Evolutionary conservation across 2,797 vertebrate genomes (phyloP).

Genomic region (Okamejei kenojei): DNA sequence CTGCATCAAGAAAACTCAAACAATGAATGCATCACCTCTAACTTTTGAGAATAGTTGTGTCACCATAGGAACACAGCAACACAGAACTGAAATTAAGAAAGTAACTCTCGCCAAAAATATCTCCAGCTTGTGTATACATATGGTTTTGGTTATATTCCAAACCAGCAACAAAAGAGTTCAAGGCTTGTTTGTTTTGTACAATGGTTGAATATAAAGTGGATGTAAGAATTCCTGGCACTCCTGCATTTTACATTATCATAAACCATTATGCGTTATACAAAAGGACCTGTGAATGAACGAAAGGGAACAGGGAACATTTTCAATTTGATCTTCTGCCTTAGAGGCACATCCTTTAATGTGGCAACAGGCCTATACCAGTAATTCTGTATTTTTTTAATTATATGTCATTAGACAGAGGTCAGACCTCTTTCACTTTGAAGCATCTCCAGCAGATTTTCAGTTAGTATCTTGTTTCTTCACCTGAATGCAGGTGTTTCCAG

Average conservation of each 20-base stretch:
- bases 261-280: slow-evolving; percentile 7
- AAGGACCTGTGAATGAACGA: background rate
- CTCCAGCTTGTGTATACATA: background rate
- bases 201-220: background rate
- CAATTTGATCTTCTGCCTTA: background rate
- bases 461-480: background rate
- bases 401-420: background rate
- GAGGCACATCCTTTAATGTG: slow-evolving; percentile 3
- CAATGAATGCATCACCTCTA: too few species aligned
- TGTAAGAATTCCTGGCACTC: background rate
- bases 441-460: background rate
- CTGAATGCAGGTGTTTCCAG: background rate
- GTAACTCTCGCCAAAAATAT: background rate
- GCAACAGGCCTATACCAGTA: background rate
- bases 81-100: background rate
- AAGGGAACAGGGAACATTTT: background rate
- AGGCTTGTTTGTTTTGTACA: background rate
- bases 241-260: slow-evolving; percentile 5
- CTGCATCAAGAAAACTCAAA: too few species aligned
- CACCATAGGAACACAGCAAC: slow-evolving; percentile 6
- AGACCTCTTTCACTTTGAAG: background rate
- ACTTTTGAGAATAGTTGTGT: background rate
- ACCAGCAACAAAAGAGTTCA: background rate
- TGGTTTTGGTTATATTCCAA: background rate
- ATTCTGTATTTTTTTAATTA: background rate